Evolutionary conservation across 2,797 vertebrate genomes (phyloP), one percentile per base, ranked within the genome.

Genomic region (Bufotes viridis): DNA sequence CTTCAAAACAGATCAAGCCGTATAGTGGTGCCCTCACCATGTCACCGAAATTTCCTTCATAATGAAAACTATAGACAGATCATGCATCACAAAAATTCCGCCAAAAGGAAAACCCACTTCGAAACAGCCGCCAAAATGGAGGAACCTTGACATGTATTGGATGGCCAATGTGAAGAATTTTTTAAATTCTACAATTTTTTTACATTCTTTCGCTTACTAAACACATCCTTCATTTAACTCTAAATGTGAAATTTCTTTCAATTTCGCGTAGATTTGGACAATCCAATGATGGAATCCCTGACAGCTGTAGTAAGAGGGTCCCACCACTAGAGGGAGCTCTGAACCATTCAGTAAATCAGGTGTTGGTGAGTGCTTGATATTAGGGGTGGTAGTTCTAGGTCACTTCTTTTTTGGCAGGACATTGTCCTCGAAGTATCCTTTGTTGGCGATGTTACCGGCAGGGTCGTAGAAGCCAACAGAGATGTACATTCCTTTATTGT

Each of bases 401-500:
- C 63, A 89, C 79, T 89, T 89, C 63, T 84, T 83, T 61, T 87
- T 90, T 24, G 90, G 67, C 81, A 88, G 90, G 72, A 94, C 93
- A 9, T 94, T 94, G 84, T 93, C 91, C 5, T 90, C 78, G 57
- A 92, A 94, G 89, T 92, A 93, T 61, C 92, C 92, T 11, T 91
- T 81, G 84, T 93, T 93, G 88, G 90, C 90, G 80, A 93, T 87
- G 90, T 93, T 93, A 34, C 93, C 93, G 2, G 92, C 26, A 1
- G 93, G 93, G 58, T 93, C 89, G 29, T 90, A 93, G 86, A 92
- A 93, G 13, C 90, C 92, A 70, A 93, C 92, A 5, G 90, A 89
- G 7, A 93, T 91, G 86, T 91, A 93, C 82, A 88, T 87, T 9
- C 92, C 92, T 65, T 90, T 90, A 17, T 90, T 91, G 88, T 92